Evolutionary conservation across 2,113 vertebrate genomes (phyloP).

Genomic region (Semnopithecus entellus): DNA sequence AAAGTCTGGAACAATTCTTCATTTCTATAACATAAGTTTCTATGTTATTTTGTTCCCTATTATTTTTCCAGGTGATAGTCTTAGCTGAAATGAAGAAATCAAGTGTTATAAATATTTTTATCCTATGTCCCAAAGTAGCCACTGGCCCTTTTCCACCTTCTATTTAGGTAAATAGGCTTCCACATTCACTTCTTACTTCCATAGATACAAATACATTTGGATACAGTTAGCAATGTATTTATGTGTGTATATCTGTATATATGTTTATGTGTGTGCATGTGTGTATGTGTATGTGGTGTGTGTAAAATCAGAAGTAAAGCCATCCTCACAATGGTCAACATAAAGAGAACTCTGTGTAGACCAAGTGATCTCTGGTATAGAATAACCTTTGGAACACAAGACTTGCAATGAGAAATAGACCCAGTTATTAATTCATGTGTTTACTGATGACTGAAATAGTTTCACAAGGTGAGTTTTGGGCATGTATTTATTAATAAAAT

Average conservation of each 20-base stretch:
- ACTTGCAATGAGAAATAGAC: conserved; percentile 71
- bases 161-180: neutral
- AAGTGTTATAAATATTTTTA: neutral
- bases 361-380: conserved; percentile 42
- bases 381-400: conserved; percentile 57
- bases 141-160: neutral
- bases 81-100: neutral
- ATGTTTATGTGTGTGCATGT: neutral
- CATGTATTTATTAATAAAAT: conserved; percentile 73
- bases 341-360: neutral
- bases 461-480: conserved; percentile 62
- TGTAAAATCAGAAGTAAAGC: neutral
- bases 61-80: neutral
- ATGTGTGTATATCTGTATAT: neutral
- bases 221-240: neutral
- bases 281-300: neutral
- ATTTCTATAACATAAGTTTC: neutral
- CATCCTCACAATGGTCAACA: neutral
- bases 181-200: neutral
- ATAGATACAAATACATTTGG: neutral
- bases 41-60: neutral
- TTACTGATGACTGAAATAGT: conserved; percentile 65
- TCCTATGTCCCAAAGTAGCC: neutral
- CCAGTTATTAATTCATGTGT: conserved; percentile 70
- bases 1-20: neutral